phyloP scores from a whole-genome alignment of 2,888 invertebrate genomes.

The Machimus atricapillus region DNA sequence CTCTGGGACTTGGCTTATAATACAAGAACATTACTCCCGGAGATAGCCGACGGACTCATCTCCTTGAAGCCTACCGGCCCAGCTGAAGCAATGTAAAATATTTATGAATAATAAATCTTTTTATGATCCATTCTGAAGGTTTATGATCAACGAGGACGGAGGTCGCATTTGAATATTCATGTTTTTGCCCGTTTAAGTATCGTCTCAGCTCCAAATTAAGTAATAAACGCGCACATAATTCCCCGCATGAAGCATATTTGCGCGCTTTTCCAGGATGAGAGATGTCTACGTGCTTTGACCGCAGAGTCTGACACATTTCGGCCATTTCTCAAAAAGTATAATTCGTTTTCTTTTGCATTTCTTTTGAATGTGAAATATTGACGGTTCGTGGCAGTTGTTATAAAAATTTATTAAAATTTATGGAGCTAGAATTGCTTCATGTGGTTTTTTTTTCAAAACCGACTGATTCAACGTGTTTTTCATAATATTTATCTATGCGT shows the following conservation, averaged over 20 bases:
- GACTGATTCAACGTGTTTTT: neutral
- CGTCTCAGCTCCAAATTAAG: neutral
- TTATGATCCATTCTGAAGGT: neutral
- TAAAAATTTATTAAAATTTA: neutral
- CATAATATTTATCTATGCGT: too few relatives aligned
- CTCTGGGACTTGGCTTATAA: neutral
- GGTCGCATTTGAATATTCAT: neutral
- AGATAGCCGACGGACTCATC: neutral
- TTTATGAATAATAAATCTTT: neutral
- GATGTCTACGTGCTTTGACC: neutral
- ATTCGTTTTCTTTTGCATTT: neutral
- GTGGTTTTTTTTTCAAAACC: neutral
- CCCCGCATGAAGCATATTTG: neutral
- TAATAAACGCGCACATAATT: neutral
- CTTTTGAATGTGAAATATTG: neutral
- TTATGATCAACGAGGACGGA: neutral
- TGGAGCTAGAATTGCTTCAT: neutral
- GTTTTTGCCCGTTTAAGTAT: neutral
- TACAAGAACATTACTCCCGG: neutral
- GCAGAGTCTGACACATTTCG: neutral
- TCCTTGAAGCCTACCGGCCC: neutral
- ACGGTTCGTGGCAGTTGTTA: neutral
- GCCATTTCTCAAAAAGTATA: neutral
- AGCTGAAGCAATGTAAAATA: neutral
- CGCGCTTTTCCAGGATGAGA: neutral